A percentile compares a stretch with the other conserved stretches of the same genome.
These are phyloP conservation scores for Eulemur rufifrons DNA, from an alignment of 2,113 vertebrate species.

Conservation along the genomic window DNA sequence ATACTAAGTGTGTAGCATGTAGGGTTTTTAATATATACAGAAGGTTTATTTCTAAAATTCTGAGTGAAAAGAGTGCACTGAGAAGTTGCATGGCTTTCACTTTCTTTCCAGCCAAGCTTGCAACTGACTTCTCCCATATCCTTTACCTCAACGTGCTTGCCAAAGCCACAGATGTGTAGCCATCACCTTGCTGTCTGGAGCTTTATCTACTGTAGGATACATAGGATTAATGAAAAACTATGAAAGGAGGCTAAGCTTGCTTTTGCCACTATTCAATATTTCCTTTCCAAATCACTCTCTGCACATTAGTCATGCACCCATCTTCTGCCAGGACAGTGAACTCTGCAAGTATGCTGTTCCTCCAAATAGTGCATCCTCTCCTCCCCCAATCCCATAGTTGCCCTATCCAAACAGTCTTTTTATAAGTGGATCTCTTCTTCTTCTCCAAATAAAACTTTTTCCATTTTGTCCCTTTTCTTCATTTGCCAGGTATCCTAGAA, in stretches of 20 bases:
- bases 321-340: background rate
- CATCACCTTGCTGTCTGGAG: background rate
- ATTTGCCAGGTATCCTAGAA: background rate
- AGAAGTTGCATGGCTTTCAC: background rate
- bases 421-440: background rate
- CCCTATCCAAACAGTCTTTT: background rate
- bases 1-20: background rate
- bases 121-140: background rate
- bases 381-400: background rate
- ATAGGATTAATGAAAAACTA: background rate
- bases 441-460: background rate
- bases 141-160: background rate
- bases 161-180: background rate
- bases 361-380: background rate
- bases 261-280: background rate
- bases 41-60: slow-evolving; percentile 8
- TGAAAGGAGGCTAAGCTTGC: background rate
- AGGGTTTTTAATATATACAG: background rate
- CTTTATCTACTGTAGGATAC: background rate
- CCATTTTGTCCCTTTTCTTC: background rate
- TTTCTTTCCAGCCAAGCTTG: background rate
- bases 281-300: background rate
- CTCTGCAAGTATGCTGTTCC: background rate
- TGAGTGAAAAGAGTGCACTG: background rate
- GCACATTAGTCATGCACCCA: background rate